Evolutionary conservation across 1,140 invertebrate genomes (phyloP).

Genomic region (Bombus superbus): DNA sequence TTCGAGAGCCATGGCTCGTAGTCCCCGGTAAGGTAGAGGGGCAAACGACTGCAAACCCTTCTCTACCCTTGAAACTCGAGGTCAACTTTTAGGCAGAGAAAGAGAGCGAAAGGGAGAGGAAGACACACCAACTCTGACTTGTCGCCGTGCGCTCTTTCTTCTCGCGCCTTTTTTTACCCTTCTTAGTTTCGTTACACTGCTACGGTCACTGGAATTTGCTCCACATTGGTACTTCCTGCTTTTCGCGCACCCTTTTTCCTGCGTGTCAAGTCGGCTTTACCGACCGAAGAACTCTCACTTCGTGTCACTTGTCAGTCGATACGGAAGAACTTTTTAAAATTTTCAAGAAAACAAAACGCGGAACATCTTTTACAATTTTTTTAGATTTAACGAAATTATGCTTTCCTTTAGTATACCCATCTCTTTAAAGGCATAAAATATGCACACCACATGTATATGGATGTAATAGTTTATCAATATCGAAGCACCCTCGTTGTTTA

Average conservation of each 20-base stretch:
- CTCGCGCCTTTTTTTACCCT: conserved; percentile 61
- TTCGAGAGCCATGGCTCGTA: conserved; percentile 66
- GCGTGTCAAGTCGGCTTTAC: conserved; percentile 59
- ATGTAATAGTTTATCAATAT: background rate
- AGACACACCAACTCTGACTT: conserved; percentile 61
- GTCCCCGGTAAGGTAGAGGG: conserved; percentile 61
- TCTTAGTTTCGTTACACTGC: conserved; percentile 63
- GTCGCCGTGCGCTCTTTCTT: conserved; percentile 57
- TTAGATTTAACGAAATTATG: background rate
- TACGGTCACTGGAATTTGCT: conserved; percentile 70
- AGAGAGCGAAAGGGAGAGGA: conserved; percentile 61
- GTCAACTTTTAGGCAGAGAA: conserved; percentile 82
- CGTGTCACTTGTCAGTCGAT: conserved; percentile 55
- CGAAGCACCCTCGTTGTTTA: background rate
- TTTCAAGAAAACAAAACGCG: background rate
- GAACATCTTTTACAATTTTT: background rate
- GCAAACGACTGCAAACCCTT: conserved; percentile 71
- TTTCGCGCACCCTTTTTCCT: conserved; percentile 67
- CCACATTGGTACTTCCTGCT: conserved; percentile 72
- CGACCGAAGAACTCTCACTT: conserved; percentile 52
- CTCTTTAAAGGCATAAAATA: background rate
- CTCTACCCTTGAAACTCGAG: conserved; percentile 83
- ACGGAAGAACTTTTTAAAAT: conserved; percentile 55
- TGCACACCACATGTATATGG: background rate
- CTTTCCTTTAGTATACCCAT: background rate